A percentile compares a stretch with the other conserved stretches of the same genome.
phyloP scores from a whole-genome alignment of 2,888 invertebrate species.

The Thyatira batis region DNA sequence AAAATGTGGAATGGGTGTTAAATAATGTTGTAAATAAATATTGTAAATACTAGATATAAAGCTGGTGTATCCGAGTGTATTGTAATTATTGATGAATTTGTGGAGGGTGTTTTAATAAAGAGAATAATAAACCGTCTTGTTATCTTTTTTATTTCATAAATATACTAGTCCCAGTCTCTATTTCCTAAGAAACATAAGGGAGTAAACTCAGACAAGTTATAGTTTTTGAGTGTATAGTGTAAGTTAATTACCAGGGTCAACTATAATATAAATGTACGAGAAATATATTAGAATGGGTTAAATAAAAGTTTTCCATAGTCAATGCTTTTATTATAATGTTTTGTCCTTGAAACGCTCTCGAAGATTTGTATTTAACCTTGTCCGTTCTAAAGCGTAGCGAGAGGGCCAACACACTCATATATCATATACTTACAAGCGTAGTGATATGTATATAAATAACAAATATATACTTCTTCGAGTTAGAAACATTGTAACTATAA shows the following conservation, averaged over 20 bases:
- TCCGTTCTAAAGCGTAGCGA: background rate
- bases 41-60: conserved; percentile 63
- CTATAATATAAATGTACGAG: too few relatives aligned
- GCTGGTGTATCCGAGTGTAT: conserved; percentile 68
- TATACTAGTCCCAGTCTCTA: too few relatives aligned
- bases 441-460: background rate
- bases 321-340: background rate
- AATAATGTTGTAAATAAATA: conserved; percentile 48
- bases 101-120: conserved; percentile 81
- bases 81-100: conserved; percentile 66
- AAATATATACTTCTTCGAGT: background rate
- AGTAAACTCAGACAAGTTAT: too few relatives aligned
- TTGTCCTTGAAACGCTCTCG: conserved; percentile 15
- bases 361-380: conserved; percentile 20
- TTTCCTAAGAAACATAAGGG: too few relatives aligned
- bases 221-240: too few relatives aligned
- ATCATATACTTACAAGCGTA: background rate
- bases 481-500: background rate
- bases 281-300: background rate
- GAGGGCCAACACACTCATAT: conserved; percentile 1
- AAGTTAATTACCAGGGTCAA: too few relatives aligned
- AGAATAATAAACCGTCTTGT: conserved; percentile 55
- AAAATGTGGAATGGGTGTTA: conserved; percentile 30
- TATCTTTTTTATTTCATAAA: conserved; percentile 34
- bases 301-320: background rate